Percentiles rank a stretch among this genome's conserved stretches.
phyloP scores from a whole-genome alignment of 2,888 invertebrate species.

The Apodemia mormo region DNA sequence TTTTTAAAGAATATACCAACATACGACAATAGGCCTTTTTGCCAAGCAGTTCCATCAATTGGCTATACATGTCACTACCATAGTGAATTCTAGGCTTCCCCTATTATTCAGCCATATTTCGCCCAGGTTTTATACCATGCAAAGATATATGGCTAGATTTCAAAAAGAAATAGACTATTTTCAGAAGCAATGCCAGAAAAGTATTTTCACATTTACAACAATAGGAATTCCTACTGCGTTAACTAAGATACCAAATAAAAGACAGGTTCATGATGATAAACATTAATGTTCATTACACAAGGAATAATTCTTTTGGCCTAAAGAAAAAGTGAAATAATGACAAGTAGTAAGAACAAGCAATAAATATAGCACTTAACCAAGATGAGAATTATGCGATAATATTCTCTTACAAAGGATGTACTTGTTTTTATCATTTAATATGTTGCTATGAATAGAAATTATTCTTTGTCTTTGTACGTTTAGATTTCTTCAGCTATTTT shows the following conservation, averaged over 20 bases:
- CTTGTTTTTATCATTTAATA: not conserved
- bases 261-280: not conserved
- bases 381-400: conserved; percentile 9
- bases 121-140: too few species aligned
- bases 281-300: not conserved
- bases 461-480: not conserved
- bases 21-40: too few species aligned
- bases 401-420: not conserved
- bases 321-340: conserved; percentile 5
- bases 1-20: too few species aligned
- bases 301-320: not conserved
- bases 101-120: too few species aligned
- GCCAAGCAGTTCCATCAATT: too few species aligned
- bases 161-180: too few species aligned
- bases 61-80: too few species aligned
- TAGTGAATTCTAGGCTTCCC: too few species aligned
- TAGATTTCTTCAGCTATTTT: not conserved
- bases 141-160: too few species aligned
- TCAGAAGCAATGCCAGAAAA: too few species aligned
- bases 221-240: not conserved
- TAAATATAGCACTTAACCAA: not conserved
- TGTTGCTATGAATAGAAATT: conserved; percentile 3
- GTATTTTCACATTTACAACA: too few species aligned
- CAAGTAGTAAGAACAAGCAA: conserved; percentile 9
- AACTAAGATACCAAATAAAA: conserved; percentile 1